Base-by-base conservation (phyloP, 1,140 invertebrate species). In the Drosophila sturtevanti region DNA sequence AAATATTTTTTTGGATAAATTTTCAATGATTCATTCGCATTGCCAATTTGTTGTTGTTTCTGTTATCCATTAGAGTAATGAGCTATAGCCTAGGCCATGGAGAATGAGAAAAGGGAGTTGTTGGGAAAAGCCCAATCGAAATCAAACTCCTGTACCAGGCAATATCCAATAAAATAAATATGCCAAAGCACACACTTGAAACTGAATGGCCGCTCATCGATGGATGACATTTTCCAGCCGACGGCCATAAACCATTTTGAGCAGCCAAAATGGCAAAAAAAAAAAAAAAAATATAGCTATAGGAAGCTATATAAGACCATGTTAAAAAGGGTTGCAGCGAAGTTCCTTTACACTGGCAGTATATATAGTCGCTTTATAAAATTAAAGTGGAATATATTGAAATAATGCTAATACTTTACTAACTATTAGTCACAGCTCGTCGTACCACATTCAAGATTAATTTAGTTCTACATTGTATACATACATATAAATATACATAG, bases 161-260 rank as follows among this genome's bases (percentile, higher is more conserved):
- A 81, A 62, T 76, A 77, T 71, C 73, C 59, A 64, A 72, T 72
- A 67, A 76, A 79, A 79, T 81, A 81, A 82, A 89, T 89, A 89
- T 72, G 58, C 51, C 68, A 67, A 81, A 73, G 82, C 68, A 76
- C 56, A 63, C 82, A 84, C 75, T 79, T 34, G 77, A 77, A 79
- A 72, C 79, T 77, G 82, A 87, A 87, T 69, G 84, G 84, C 79
- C 76, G 68, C 60, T 71, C 84, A 79, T 89, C 79, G 79, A 87
- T 65, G 71, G 85, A 80, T 89, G 84, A 89, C 84, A 87, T 74
- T 89, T 87, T 77, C 68, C 77, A 73, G 84, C 80, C 72, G 75
- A 55, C 63, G 84, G 72, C 61, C 77, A 89, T 89, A 89, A 89
- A 89, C 80, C 84, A 89, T 89, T 84, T 87, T 79, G 72, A 82